These are phyloP conservation scores for Drosophila auraria DNA, from an alignment of 1,140 invertebrate genomes.

Conservation along the genomic window DNA sequence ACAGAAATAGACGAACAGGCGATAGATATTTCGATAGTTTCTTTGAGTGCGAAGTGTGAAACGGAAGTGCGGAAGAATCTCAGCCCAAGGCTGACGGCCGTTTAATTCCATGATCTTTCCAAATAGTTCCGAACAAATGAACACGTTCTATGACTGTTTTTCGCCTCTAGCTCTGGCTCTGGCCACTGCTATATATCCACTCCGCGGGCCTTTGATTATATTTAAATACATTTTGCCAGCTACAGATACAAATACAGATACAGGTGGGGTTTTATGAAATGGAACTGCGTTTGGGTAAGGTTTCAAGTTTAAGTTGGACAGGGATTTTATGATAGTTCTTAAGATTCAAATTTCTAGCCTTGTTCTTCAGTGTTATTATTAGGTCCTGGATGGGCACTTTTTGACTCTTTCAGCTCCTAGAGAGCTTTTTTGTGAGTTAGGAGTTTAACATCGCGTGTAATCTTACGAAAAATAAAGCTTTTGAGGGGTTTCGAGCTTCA, in stretches of 20 bases:
- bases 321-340: constrained; percentile 1
- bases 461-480: background rate
- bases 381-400: background rate
- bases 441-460: too few relatives aligned
- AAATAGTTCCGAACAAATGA: constrained; percentile 61
- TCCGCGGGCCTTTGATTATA: constrained; percentile 31
- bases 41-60: constrained; percentile 67
- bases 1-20: constrained; percentile 33
- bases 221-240: constrained; percentile 45
- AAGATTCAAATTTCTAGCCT: too few relatives aligned
- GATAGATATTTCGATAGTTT: constrained; percentile 41
- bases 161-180: constrained; percentile 37
- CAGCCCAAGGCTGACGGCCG: constrained; percentile 70
- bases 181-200: constrained; percentile 12
- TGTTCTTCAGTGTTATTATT: background rate
- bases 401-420: background rate
- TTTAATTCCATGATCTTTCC: constrained; percentile 83
- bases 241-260: constrained; percentile 9
- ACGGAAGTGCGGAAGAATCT: constrained; percentile 80
- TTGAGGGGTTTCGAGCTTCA: background rate
- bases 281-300: background rate
- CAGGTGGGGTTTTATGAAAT: constrained; percentile 10
- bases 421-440: too few relatives aligned
- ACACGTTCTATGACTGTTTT: constrained; percentile 66
- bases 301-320: too few relatives aligned